Evolutionary conservation across 2,888 invertebrate genomes (phyloP), one percentile per base, ranked within the genome.

Genomic region (Microchrysa polita): DNA sequence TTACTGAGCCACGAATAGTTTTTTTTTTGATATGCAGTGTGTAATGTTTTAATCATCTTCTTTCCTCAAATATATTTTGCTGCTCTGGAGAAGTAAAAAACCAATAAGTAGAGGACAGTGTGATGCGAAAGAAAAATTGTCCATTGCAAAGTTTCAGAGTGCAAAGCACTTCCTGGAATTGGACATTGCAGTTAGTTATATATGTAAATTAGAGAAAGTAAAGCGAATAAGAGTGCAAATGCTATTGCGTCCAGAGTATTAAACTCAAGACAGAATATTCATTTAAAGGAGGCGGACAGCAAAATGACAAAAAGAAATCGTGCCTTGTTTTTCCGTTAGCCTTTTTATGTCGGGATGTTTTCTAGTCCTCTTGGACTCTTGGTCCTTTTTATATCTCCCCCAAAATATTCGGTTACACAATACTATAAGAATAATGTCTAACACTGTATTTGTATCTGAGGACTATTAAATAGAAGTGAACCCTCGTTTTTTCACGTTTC

Each of bases 371-470:
- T 61, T 61, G 34, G 12, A 61, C 23, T 34, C n/a, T 23, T 14
- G 1, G 53, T 53, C 52, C 53, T n/a, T 53, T 14, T 34, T 34
- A 7, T 18, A 48, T 16, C 40, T 40, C 34, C 67, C 57, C 5
- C 57, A 18, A 12, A 74, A 73, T 73, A 65, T 73, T 72, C 34
- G 67, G 73, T 74, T 73, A 67, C 73, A 61, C 72, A 73, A 57
- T 55, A 55, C 65, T 23, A 71, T 71, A 75, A 71, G 71, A 67
- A 75, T 73, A 71, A 75, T 75, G 69, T 72, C 69, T 63, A 73
- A 59, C 73, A 71, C 71, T 73, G 75, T 65, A 73, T 75, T 75
- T 75, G 75, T 75, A 71, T 73, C 73, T 53, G 57, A 63, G 52
- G 74, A 69, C 73, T 75, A 73, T 75, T 73, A 71, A 60, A 59